These are phyloP conservation scores for Porites divaricata DNA, from an alignment of 92 coral and sea anemone genomes.

Conservation along the genomic window DNA sequence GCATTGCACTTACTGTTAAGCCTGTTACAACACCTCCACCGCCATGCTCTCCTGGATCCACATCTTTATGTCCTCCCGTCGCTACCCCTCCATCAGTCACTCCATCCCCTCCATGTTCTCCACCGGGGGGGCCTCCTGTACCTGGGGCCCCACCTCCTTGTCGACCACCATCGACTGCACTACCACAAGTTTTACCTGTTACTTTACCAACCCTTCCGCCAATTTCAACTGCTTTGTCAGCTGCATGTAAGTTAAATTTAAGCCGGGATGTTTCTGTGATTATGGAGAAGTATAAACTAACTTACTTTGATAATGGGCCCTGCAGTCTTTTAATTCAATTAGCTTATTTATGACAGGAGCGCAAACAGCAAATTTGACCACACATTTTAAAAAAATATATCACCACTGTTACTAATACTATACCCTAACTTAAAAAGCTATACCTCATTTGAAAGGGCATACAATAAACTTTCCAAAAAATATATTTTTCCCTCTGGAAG, in stretches of 20 bases:
- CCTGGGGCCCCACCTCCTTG: conserved; percentile 28
- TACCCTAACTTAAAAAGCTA: no score
- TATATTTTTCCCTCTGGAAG: no score
- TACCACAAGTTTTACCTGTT: neutral
- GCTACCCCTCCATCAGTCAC: neutral
- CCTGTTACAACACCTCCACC: conserved; percentile 8
- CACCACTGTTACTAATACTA: no score
- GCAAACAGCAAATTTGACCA: no score
- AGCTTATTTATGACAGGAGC: no score
- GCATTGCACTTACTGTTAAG: neutral
- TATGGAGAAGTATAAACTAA: no score
- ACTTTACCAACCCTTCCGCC: conserved; percentile 13
- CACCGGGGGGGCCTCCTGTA: neutral
- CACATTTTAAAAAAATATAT: no score
- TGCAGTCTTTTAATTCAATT: no score
- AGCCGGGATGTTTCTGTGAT: neutral
- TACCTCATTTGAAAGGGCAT: no score
- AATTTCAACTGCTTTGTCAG: neutral
- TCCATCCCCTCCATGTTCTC: conserved; percentile 9
- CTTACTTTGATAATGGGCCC: no score
- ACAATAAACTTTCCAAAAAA: no score
- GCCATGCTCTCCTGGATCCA: conserved; percentile 13
- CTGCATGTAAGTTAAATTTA: neutral
- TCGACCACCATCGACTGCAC: neutral
- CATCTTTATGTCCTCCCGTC: neutral